Base-by-base conservation (phyloP, 2,797 vertebrate genomes). In the Gymnoscopelus braueri region DNA sequence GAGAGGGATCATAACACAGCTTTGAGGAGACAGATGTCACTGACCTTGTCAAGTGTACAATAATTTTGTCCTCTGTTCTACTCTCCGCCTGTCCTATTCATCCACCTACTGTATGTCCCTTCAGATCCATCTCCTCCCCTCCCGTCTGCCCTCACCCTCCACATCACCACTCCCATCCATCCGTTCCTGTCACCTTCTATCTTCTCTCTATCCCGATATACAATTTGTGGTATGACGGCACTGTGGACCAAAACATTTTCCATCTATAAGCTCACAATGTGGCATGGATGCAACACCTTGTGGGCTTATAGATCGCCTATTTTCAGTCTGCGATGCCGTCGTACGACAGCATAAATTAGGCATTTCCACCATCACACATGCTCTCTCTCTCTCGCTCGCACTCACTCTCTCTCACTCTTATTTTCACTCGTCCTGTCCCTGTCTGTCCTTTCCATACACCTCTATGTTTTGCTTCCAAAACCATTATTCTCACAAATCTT, bases 341-440 rank as follows among this genome's bases (percentile, higher is more conserved):
- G 19, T 19, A 19, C 19, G 19, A 19, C 19, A 19, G 19, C 19
- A 19, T 19, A 19, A 19, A 19, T 19, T 19, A 19, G 19, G 19
- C 19, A 19, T 19, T 19, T 19, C 19, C 19, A 19, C 19, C 19
- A 19, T 19, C 19, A 58, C 47, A 48, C 65, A 5, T 32, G 1
- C 57, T 67, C 54, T 70, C 60, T 63, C 80, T 87, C 84, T 84
- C 84, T 29, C 83, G 80, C 69, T 65, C 74, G 1, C 19, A 19
- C 19, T 19, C 19, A 19, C 19, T 19, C 19, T 84, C 84, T 29
- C 83, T 81, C 69, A 63, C 74, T 60, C 66, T 48, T 62, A 72
- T 64, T 67, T 54, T 29, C 26, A 3, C 60, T 35, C 8, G 1
- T 29, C 7, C 29, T 71, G 81, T 82, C 86, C 79, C 82, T 5